These are phyloP conservation scores for Eubucco bourcierii DNA, from an alignment of 2,113 vertebrate genomes.

Conservation along the genomic window DNA sequence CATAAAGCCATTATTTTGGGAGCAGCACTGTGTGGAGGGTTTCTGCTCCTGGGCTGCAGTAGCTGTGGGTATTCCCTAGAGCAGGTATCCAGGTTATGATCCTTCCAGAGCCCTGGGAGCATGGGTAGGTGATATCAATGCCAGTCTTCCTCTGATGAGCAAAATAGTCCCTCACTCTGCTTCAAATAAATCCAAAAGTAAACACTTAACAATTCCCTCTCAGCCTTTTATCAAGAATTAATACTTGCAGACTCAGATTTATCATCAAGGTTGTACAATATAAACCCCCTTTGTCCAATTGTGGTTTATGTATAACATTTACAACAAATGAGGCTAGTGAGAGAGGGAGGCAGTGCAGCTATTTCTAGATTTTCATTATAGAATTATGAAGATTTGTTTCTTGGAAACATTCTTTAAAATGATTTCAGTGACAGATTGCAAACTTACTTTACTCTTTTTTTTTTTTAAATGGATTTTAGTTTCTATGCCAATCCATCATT, in stretches of 20 bases:
- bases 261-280: not conserved
- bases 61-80: constrained; percentile 22
- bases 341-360: not conserved
- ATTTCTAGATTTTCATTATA: not conserved
- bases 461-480: not conserved
- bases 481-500: not conserved
- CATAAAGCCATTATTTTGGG: not conserved
- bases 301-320: not conserved
- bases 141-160: not conserved
- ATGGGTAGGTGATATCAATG: not conserved
- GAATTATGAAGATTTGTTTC: constrained; percentile 2
- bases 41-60: not conserved
- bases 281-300: not conserved
- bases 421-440: not conserved
- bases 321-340: not conserved
- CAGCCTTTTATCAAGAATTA: not conserved
- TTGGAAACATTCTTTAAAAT: not conserved
- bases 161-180: not conserved
- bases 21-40: not conserved
- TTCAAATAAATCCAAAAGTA: not conserved
- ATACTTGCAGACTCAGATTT: not conserved
- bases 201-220: not conserved
- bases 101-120: not conserved
- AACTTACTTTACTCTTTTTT: not conserved
- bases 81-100: constrained; percentile 37